These are phyloP conservation scores for Cephalopterus ornatus DNA, from an alignment of 2,113 vertebrate species.

Conservation along the genomic window DNA sequence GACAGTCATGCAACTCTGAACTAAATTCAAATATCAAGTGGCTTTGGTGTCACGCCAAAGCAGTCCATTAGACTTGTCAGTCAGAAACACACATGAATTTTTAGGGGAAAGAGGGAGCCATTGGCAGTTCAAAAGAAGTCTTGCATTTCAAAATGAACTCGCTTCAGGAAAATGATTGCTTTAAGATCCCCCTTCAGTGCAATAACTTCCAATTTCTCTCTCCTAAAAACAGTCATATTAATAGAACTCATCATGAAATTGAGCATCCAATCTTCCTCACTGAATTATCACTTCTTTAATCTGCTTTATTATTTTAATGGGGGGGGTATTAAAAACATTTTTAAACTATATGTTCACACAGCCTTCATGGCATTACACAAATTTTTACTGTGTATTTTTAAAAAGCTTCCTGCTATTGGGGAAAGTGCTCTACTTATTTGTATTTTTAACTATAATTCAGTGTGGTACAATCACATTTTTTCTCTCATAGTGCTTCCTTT, in stretches of 20 bases:
- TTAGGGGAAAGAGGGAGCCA: not conserved
- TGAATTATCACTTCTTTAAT: not conserved
- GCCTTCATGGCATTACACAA: not conserved
- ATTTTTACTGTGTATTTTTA: not conserved
- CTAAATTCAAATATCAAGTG: not conserved
- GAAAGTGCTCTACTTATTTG: not conserved
- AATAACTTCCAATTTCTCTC: not conserved
- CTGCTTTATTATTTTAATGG: not conserved
- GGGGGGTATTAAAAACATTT: fast-evolving
- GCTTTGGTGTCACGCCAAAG: not conserved
- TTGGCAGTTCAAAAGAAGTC: not conserved
- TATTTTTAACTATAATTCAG: not conserved
- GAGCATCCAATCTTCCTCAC: not conserved
- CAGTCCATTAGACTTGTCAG: not conserved
- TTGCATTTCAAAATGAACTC: not conserved
- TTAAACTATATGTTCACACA: not conserved
- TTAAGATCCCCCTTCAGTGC: not conserved
- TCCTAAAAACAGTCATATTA: not conserved
- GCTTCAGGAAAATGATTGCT: not conserved
- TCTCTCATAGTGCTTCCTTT: not conserved
- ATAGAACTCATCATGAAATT: not conserved
- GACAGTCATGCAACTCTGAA: not conserved
- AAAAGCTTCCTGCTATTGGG: not conserved
- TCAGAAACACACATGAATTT: not conserved
- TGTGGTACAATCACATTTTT: not conserved